phyloP scores from a whole-genome alignment of 1,140 invertebrate species.

The Drosophila chauvacae region DNA sequence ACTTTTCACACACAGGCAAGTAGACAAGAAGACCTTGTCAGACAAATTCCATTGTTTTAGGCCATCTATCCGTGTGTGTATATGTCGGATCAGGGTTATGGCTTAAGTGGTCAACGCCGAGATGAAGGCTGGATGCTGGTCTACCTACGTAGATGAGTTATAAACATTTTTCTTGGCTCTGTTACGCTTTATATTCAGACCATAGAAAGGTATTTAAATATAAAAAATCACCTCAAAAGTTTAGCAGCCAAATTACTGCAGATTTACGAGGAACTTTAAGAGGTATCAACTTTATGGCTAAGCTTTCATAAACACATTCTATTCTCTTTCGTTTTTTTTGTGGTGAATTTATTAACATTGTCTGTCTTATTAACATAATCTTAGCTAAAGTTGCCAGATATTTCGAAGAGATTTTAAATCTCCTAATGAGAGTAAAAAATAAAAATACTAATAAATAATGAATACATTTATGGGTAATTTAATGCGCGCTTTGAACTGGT shows the following conservation, averaged over 20 bases:
- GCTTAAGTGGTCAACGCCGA: conserved; percentile 7
- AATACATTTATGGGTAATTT: background rate
- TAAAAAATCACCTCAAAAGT: background rate
- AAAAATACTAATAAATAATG: background rate
- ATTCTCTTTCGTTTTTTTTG: background rate
- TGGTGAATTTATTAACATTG: background rate
- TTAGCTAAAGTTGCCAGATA: background rate
- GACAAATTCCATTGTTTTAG: conserved; percentile 18
- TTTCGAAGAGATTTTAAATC: background rate
- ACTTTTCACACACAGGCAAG: conserved; percentile 17
- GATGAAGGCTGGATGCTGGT: background rate
- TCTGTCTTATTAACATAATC: background rate
- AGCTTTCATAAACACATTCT: background rate
- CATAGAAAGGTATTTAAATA: too few relatives aligned
- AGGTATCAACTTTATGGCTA: background rate
- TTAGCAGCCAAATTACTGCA: background rate
- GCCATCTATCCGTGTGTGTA: conserved; percentile 4
- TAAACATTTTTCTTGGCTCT: background rate
- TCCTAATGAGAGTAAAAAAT: background rate
- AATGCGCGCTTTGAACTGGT: background rate
- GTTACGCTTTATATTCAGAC: background rate
- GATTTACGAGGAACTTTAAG: background rate
- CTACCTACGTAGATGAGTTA: conserved; percentile 1
- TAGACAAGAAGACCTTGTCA: conserved; percentile 18
- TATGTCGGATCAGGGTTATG: conserved; percentile 18